Percentiles rank a stretch among this genome's conserved stretches.
Evolutionary conservation across 2,797 vertebrate species (phyloP).

Genomic region (Peromyscus aztecus): DNA sequence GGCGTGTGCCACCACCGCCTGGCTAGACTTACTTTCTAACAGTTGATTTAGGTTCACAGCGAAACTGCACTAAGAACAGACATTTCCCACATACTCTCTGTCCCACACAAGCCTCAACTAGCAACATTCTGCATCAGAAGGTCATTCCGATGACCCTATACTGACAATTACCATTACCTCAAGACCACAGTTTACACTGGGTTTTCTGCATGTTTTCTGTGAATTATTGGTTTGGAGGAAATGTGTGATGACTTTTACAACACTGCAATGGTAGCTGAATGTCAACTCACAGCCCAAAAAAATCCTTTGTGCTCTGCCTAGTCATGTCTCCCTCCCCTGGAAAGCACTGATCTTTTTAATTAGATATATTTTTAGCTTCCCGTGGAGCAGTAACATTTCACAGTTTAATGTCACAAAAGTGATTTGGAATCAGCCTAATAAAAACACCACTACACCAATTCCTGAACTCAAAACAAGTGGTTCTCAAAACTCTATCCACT

Average conservation of each 20-base stretch:
- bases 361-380: not conserved
- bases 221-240: not conserved
- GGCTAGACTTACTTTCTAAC: not conserved
- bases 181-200: not conserved
- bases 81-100: not conserved
- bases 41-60: constrained; percentile 33
- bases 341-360: not conserved
- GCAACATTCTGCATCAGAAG: not conserved
- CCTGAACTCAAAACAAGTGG: not conserved
- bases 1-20: too few relatives aligned
- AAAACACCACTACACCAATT: not conserved
- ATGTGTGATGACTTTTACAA: not conserved
- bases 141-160: not conserved
- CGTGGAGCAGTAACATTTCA: not conserved
- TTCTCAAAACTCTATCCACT: not conserved
- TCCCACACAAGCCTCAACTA: too few relatives aligned
- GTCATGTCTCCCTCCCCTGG: not conserved
- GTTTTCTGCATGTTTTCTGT: not conserved
- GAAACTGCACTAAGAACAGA: not conserved
- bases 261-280: not conserved
- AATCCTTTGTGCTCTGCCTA: not conserved
- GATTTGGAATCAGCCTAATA: constrained; percentile 25
- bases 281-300: not conserved
- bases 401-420: not conserved
- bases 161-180: not conserved